A percentile compares a stretch with the other conserved stretches of the same genome.
These are phyloP conservation scores for Gymnarchus niloticus DNA, from an alignment of 2,113 vertebrate species.

Conservation along the genomic window DNA sequence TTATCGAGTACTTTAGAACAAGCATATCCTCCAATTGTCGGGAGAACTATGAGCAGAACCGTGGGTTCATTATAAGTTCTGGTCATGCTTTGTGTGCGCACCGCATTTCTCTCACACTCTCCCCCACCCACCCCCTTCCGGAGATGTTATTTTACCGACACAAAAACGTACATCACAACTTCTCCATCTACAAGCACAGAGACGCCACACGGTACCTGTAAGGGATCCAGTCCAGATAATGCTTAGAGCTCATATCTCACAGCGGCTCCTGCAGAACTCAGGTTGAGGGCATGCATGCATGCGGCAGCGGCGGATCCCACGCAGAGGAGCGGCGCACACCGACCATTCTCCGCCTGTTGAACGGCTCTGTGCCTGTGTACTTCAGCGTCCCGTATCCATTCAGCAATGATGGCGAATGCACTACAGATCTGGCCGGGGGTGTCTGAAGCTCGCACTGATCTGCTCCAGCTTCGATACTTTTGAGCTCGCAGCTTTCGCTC, in stretches of 20 bases:
- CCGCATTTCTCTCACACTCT: background rate
- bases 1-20: background rate
- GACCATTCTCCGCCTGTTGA: slow-evolving; percentile 57
- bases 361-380: background rate
- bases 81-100: background rate
- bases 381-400: background rate
- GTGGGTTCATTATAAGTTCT: background rate
- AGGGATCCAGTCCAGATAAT: slow-evolving; percentile 91
- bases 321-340: slow-evolving; percentile 36
- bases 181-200: background rate
- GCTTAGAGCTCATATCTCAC: slow-evolving; percentile 88
- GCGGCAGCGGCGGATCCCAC: slow-evolving; percentile 49
- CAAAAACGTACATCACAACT: background rate
- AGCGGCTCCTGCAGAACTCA: slow-evolving; percentile 29
- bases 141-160: background rate
- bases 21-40: background rate
- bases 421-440: background rate
- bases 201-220: slow-evolving; percentile 74
- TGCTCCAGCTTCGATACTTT: background rate
- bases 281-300: slow-evolving; percentile 49
- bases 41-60: background rate
- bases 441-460: background rate
- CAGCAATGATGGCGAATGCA: background rate
- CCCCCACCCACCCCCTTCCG: background rate
- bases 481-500: background rate